These are phyloP conservation scores for Chironomus riparius DNA, from an alignment of 2,888 invertebrate genomes.

Conservation along the genomic window DNA sequence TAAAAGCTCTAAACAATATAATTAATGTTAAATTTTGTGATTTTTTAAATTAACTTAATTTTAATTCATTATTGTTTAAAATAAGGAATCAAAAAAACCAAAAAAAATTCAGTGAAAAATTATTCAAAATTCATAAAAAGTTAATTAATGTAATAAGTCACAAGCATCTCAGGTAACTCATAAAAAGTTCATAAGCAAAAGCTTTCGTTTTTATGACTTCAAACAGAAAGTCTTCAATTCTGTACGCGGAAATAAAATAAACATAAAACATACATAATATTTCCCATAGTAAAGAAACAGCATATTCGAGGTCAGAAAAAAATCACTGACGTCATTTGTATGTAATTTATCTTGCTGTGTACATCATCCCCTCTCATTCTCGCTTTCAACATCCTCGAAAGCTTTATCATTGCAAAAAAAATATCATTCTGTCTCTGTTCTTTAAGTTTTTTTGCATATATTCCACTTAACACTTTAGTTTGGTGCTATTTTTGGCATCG, in stretches of 20 bases:
- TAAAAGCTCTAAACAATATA: background rate
- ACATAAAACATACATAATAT: background rate
- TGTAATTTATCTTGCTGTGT: conserved; percentile 7
- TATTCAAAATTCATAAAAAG: background rate
- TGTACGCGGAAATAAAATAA: background rate
- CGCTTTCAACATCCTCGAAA: background rate
- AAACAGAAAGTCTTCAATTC: background rate
- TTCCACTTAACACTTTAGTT: no score
- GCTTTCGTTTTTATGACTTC: background rate
- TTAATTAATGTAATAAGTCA: background rate
- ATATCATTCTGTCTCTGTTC: conserved; percentile 1
- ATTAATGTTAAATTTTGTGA: background rate
- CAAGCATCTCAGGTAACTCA: background rate
- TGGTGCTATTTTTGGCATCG: no score
- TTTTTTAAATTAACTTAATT: background rate
- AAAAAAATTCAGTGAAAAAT: background rate
- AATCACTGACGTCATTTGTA: conserved; percentile 24
- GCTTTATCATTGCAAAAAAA: background rate
- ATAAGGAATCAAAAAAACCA: background rate
- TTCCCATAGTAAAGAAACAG: background rate
- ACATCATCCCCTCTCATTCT: conserved; percentile 13
- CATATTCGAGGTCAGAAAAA: conserved; percentile 9
- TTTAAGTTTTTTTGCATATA: no score
- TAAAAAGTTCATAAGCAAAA: background rate
- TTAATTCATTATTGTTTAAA: background rate